Conservation (phyloP, 2,797 vertebrate genomes). For the Urophycis tenuis region DNA sequence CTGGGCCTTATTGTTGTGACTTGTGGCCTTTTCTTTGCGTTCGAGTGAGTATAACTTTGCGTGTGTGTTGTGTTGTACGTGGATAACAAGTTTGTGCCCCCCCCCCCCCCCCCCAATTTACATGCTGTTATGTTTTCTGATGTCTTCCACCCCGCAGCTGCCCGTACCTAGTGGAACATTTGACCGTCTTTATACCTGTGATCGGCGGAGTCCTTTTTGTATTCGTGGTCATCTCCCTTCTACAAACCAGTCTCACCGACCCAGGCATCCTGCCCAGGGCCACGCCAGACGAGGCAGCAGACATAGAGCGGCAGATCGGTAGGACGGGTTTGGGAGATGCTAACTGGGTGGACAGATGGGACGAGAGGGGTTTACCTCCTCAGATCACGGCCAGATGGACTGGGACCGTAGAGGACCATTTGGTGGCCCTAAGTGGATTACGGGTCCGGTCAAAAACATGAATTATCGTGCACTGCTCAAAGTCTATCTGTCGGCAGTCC, state of each 20-base stretch:
- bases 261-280: slow-evolving; percentile 94
- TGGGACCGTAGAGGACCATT: slow-evolving; percentile 18
- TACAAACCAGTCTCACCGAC: slow-evolving; percentile 93
- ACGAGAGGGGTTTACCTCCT: slow-evolving; percentile 51
- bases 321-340: slow-evolving; percentile 24
- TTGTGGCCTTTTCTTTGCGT: slow-evolving; percentile 90
- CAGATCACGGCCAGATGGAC: neutral
- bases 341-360: slow-evolving; percentile 48
- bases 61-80: neutral
- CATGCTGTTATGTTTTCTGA: neutral
- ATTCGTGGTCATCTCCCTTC: slow-evolving; percentile 85
- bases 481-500: neutral
- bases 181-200: slow-evolving; percentile 88
- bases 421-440: slow-evolving; percentile 55
- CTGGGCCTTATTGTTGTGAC: slow-evolving; percentile 88
- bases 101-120: too few relatives aligned
- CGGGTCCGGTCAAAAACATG: neutral
- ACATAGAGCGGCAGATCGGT: slow-evolving; percentile 92
- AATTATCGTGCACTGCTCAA: neutral
- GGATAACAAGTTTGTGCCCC: too few relatives aligned
- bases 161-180: slow-evolving; percentile 82
- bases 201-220: slow-evolving; percentile 86
- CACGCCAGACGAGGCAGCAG: slow-evolving; percentile 85
- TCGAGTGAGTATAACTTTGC: slow-evolving; percentile 80
- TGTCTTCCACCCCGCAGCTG: slow-evolving; percentile 71